A percentile compares a stretch with the other conserved stretches of the same genome.
Conservation (phyloP, 2,888 invertebrate species). For the Liodrosophila aerea region DNA sequence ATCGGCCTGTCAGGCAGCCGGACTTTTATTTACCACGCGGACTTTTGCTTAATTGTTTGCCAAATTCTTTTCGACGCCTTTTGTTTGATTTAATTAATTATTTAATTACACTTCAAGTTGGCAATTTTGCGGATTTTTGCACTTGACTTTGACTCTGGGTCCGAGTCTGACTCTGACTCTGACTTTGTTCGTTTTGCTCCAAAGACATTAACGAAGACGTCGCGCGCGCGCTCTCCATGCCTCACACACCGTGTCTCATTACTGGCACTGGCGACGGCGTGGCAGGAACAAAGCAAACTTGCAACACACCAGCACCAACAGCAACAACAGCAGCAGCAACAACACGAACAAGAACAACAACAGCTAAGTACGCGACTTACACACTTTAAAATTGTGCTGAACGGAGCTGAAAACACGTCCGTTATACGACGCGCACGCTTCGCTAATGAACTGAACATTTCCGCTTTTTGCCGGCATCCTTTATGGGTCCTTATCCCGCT, state of each 20-base stretch:
- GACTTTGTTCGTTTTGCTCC: slow-evolving; percentile 24
- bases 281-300: slow-evolving; percentile 52
- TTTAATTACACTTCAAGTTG: slow-evolving; percentile 72
- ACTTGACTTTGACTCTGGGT: slow-evolving; percentile 25
- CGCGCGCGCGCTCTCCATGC: slow-evolving; percentile 74
- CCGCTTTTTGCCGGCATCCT: slow-evolving; percentile 77
- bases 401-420: slow-evolving; percentile 61
- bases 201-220: slow-evolving; percentile 35
- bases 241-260: slow-evolving; percentile 43
- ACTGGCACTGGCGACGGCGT: slow-evolving; percentile 41
- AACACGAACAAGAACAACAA: too few relatives aligned
- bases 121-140: slow-evolving; percentile 55
- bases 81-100: slow-evolving; percentile 76
- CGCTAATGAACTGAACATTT: slow-evolving; percentile 80
- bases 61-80: slow-evolving; percentile 59
- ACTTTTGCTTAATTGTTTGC: slow-evolving; percentile 63
- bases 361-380: slow-evolving; percentile 27
- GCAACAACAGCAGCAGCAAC: slow-evolving; percentile 1
- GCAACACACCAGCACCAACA: slow-evolving; percentile 24
- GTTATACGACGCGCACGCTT: slow-evolving; percentile 79
- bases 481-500: slow-evolving; percentile 36
- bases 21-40: slow-evolving; percentile 11
- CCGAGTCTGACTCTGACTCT: slow-evolving; percentile 32
- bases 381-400: slow-evolving; percentile 28
- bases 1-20: neutral